Conservation (phyloP, 1,140 invertebrate genomes). For the Drosophila eugracilis region DNA sequence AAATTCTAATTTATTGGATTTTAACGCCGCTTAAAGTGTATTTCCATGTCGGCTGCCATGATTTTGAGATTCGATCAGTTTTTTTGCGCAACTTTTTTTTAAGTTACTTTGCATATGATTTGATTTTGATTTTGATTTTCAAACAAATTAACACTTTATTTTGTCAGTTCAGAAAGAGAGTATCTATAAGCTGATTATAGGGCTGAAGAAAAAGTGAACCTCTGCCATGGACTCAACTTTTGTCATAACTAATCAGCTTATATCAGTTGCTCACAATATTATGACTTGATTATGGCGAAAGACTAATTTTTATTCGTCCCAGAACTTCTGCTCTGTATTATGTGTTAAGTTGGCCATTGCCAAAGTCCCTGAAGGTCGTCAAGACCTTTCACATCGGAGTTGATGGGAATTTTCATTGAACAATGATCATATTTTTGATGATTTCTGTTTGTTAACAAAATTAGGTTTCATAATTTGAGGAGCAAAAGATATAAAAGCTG, state of each 20-base stretch:
- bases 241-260: constrained; percentile 52
- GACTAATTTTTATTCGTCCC: constrained; percentile 73
- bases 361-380: constrained; percentile 62
- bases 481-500: constrained; percentile 29
- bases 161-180: constrained; percentile 32
- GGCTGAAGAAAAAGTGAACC: constrained; percentile 7
- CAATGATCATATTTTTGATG: constrained; percentile 40
- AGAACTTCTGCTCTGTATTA: constrained; percentile 78
- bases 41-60: constrained; percentile 63
- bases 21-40: constrained; percentile 72
- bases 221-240: constrained; percentile 18
- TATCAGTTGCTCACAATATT: constrained; percentile 67
- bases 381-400: constrained; percentile 58
- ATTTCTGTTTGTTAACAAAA: constrained; percentile 27
- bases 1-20: constrained; percentile 81
- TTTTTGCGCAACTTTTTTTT: constrained; percentile 43
- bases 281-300: constrained; percentile 82
- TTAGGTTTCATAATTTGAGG: constrained; percentile 37
- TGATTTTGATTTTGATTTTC: constrained; percentile 52
- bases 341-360: constrained; percentile 69
- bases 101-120: constrained; percentile 43
- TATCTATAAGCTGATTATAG: constrained; percentile 50
- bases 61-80: constrained; percentile 50
- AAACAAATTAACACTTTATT: constrained; percentile 79
- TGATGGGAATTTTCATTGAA: constrained; percentile 55